phyloP scores from a whole-genome alignment of 2,113 vertebrate genomes.

The Hydropotes inermis region DNA sequence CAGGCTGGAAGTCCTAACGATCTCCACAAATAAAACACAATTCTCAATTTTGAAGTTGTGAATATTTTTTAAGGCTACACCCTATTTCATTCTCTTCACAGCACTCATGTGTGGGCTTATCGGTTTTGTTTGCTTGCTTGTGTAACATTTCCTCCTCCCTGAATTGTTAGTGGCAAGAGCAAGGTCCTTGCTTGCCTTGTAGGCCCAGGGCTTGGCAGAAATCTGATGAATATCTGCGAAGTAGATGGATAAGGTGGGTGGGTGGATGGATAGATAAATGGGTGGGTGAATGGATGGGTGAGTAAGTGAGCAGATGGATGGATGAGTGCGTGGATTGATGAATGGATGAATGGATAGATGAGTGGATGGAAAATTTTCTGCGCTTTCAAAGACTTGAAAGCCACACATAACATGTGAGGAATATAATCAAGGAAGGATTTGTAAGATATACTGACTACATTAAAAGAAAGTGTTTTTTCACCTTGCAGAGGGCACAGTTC shows the following conservation, averaged over 20 bases:
- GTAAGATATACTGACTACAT: fast-evolving
- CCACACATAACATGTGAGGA: not conserved
- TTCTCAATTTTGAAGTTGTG: not conserved
- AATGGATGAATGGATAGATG: not conserved
- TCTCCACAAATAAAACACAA: not conserved
- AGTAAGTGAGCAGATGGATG: not conserved
- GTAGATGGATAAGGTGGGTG: not conserved
- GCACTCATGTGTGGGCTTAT: not conserved
- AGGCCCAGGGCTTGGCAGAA: not conserved
- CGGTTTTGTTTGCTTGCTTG: not conserved
- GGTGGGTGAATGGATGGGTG: not conserved
- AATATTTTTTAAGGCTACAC: not conserved
- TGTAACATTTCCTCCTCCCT: no score
- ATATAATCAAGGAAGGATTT: not conserved
- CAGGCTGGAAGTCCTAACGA: not conserved
- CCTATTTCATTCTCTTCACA: not conserved
- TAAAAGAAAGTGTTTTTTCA: not conserved
- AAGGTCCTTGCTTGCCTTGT: not conserved
- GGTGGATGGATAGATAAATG: not conserved
- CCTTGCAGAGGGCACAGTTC: not conserved
- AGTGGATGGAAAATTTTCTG: not conserved
- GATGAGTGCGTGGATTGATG: not conserved
- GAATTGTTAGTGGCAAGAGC: not conserved
- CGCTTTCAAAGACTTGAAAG: not conserved
- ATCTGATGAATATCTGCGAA: not conserved